Evolutionary conservation across 2,113 vertebrate species (phyloP).

Genomic region (Romanogobio albipinnatus): DNA sequence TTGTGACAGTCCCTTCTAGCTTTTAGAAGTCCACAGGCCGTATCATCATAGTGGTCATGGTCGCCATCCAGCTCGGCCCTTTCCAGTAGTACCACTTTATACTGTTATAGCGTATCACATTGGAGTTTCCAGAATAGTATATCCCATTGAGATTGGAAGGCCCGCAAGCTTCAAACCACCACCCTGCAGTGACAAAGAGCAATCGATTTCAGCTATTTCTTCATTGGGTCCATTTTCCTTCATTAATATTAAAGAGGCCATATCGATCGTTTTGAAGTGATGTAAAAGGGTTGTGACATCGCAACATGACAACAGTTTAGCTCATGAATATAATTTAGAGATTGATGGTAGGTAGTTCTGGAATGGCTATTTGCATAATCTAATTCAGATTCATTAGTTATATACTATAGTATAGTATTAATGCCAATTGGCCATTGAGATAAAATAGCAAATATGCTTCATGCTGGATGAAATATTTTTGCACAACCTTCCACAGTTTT

Average conservation of each 20-base stretch:
- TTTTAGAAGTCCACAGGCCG: slow-evolving; percentile 77
- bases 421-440: not conserved
- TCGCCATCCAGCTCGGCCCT: slow-evolving; percentile 76
- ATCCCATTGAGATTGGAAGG: slow-evolving; percentile 84
- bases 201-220: not conserved
- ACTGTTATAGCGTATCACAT: slow-evolving; percentile 77
- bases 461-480: not conserved
- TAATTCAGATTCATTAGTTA: not conserved
- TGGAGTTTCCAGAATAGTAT: slow-evolving; percentile 75
- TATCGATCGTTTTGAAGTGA: not conserved
- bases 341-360: not conserved
- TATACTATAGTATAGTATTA: not conserved
- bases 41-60: slow-evolving; percentile 83
- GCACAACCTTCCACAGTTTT: not conserved
- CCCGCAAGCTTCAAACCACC: slow-evolving; percentile 87
- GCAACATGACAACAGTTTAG: no score
- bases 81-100: slow-evolving; percentile 90
- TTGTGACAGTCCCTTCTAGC: slow-evolving; percentile 5
- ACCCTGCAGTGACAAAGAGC: slow-evolving; percentile 69
- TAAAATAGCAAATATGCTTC: not conserved
- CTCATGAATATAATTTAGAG: not conserved
- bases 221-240: not conserved
- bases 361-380: not conserved
- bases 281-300: no score
- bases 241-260: not conserved